Conservation (phyloP, 2,797 vertebrate species). For the Pseudocheirus occidentalis region DNA sequence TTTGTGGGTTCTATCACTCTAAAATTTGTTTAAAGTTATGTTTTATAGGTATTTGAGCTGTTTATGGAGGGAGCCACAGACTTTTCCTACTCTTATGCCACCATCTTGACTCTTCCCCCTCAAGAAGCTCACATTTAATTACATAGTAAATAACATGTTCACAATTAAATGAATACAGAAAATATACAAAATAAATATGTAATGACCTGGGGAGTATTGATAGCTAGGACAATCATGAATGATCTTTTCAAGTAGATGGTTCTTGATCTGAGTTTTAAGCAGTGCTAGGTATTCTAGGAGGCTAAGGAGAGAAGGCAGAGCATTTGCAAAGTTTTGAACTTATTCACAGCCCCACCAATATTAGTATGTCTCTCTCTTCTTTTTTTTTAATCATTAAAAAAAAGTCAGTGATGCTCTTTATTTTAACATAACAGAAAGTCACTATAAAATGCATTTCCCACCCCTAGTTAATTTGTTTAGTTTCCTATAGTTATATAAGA, state of each 20-base stretch:
- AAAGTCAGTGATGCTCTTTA: not conserved
- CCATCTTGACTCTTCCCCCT: not conserved
- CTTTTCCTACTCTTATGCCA: too few species aligned
- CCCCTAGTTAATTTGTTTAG: not conserved
- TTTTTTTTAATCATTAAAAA: not conserved
- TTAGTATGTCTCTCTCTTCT: not conserved
- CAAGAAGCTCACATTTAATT: not conserved
- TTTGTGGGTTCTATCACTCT: too few species aligned
- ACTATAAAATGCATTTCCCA: not conserved
- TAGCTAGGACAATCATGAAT: not conserved
- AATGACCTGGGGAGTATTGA: not conserved
- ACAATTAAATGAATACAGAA: not conserved
- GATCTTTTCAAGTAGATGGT: not conserved
- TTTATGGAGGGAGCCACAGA: too few species aligned
- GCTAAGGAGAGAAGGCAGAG: not conserved
- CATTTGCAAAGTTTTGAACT: not conserved
- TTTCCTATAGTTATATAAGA: too few species aligned
- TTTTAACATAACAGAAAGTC: not conserved
- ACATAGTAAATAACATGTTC: not conserved
- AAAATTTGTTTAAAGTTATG: too few species aligned
- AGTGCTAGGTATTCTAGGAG: not conserved
- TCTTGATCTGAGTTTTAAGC: not conserved
- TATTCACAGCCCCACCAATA: not conserved
- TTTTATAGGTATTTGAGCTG: too few species aligned
- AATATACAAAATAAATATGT: not conserved